These are phyloP conservation scores for Phrixothrix hirtus DNA, from an alignment of 2,888 invertebrate species.

Conservation along the genomic window DNA sequence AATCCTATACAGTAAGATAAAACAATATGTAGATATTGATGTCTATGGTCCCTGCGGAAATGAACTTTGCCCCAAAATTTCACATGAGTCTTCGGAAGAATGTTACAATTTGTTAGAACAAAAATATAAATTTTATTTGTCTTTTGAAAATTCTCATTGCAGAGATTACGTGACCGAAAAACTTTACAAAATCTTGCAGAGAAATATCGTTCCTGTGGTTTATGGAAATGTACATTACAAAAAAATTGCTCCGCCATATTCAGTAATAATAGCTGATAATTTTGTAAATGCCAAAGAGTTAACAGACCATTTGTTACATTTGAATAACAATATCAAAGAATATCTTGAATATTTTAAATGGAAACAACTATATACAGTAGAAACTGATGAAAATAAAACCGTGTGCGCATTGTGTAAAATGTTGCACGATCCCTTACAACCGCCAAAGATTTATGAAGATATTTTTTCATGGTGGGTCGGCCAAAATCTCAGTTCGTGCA, in stretches of 20 bases:
- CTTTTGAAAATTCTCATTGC: slow-evolving; percentile 73
- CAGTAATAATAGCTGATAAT: slow-evolving; percentile 63
- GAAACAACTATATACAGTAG: slow-evolving; percentile 53
- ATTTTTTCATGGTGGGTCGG: slow-evolving; percentile 39
- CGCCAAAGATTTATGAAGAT: slow-evolving; percentile 31
- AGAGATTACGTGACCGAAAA: slow-evolving; percentile 67
- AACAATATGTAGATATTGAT: slow-evolving; percentile 63
- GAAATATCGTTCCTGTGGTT: slow-evolving; percentile 68
- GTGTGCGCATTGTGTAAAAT: slow-evolving; percentile 43
- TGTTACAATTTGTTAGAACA: slow-evolving; percentile 43
- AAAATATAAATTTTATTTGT: slow-evolving; percentile 71
- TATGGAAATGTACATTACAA: slow-evolving; percentile 67
- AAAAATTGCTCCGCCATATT: slow-evolving; percentile 58
- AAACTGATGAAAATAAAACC: slow-evolving; percentile 18
- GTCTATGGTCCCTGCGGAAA: slow-evolving; percentile 67
- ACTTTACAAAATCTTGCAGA: slow-evolving; percentile 61
- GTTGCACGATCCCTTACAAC: slow-evolving; percentile 36
- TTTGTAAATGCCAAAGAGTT: slow-evolving; percentile 58
- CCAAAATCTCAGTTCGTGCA: neutral
- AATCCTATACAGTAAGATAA: slow-evolving; percentile 56
- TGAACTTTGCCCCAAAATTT: slow-evolving; percentile 43
- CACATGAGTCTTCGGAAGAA: slow-evolving; percentile 5
- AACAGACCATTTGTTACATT: slow-evolving; percentile 57
- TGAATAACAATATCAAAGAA: slow-evolving; percentile 58
- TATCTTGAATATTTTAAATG: slow-evolving; percentile 64